Conservation (phyloP, 1,140 invertebrate species). For the Papilio polytes region DNA sequence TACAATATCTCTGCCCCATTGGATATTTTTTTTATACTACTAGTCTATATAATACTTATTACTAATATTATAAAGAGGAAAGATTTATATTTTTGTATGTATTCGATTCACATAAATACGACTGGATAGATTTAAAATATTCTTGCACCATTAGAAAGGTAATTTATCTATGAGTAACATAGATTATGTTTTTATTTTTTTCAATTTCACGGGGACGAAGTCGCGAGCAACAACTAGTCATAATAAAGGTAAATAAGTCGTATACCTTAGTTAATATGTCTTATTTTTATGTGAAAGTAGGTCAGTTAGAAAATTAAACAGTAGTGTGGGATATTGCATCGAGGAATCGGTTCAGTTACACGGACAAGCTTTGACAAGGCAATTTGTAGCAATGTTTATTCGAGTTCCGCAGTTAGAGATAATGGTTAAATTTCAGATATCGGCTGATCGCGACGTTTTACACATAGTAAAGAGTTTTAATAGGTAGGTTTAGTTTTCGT, state of each 20-base stretch:
- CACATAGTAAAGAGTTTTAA: neutral
- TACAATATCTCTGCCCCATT: no score
- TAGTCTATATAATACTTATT: no score
- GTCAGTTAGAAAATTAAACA: slow-evolving; percentile 20
- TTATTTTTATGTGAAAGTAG: slow-evolving; percentile 7
- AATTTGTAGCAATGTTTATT: slow-evolving; percentile 24
- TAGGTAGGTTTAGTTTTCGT: neutral
- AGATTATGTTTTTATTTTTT: no score
- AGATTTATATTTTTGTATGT: no score
- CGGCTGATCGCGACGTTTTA: neutral
- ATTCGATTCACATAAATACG: no score
- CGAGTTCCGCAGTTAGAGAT: neutral
- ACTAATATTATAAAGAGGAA: no score
- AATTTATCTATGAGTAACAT: no score
- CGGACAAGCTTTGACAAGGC: slow-evolving; percentile 13
- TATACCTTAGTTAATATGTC: neutral
- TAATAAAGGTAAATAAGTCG: no score
- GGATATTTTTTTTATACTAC: no score
- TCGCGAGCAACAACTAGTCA: neutral
- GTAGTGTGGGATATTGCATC: neutral
- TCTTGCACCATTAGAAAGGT: no score
- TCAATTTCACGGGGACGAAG: no score
- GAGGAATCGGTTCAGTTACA: neutral
- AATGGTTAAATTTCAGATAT: slow-evolving; percentile 6
- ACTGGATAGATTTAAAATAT: no score